phyloP scores from a whole-genome alignment of 2,797 vertebrate genomes.

The Holocentrus rufus region DNA sequence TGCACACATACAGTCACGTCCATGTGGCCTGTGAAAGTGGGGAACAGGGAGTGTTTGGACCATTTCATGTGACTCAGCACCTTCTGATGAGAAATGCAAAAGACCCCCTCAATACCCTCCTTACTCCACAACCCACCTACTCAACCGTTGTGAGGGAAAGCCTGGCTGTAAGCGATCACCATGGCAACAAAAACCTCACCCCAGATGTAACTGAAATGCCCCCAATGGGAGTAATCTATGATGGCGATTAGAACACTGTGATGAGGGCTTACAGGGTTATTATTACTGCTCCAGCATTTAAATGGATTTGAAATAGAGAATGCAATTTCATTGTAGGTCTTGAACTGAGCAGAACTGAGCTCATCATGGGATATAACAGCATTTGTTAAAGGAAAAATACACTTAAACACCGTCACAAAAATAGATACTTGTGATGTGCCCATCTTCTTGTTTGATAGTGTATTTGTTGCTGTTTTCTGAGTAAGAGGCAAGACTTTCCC shows the following conservation, averaged over 20 bases:
- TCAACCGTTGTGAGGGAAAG: neutral
- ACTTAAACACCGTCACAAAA: no score
- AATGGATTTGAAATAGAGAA: neutral
- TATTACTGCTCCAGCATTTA: neutral
- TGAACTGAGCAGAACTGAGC: neutral
- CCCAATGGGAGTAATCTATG: constrained; percentile 10
- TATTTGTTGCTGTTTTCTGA: no score
- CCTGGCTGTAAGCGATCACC: constrained; percentile 19
- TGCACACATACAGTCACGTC: no score
- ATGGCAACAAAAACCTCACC: constrained; percentile 49
- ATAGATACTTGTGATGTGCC: no score
- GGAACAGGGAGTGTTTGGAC: neutral
- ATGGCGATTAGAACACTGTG: constrained; percentile 1
- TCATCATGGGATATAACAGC: neutral
- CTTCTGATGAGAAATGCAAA: neutral
- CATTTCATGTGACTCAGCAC: constrained; percentile 1
- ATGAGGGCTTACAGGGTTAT: constrained; percentile 7
- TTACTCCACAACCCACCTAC: no score
- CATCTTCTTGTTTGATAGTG: no score
- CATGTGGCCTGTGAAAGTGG: no score
- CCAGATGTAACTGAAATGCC: constrained; percentile 28
- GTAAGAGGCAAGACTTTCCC: no score
- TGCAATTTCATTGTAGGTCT: neutral
- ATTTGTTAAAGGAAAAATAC: neutral
- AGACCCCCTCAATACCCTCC: neutral